Evolutionary conservation across 2,888 invertebrate genomes (phyloP).

Genomic region (Erannis defoliaria): DNA sequence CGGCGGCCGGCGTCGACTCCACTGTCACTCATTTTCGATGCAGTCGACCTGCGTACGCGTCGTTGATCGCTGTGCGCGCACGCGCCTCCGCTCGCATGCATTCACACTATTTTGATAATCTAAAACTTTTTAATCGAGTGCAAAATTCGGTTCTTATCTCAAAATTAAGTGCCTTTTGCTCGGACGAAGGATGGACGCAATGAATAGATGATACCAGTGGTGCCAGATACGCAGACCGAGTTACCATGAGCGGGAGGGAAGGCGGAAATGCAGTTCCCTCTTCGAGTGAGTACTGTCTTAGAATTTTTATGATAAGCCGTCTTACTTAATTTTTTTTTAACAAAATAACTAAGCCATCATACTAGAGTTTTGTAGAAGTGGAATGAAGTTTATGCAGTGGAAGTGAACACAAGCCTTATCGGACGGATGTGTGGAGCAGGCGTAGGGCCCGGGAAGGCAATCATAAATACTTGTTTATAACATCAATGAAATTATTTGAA

Average conservation of each 20-base stretch:
- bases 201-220: conserved; percentile 81
- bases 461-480: conserved; percentile 77
- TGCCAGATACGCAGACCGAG: conserved; percentile 72
- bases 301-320: conserved; percentile 43
- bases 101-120: conserved; percentile 69
- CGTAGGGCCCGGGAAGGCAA: conserved; percentile 72
- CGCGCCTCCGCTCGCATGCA: conserved; percentile 77
- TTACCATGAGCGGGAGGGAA: conserved; percentile 84
- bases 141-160: conserved; percentile 62
- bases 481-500: conserved; percentile 81
- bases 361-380: conserved; percentile 46
- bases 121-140: conserved; percentile 67
- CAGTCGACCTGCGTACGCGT: conserved; percentile 85
- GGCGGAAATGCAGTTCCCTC: conserved; percentile 86
- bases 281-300: conserved; percentile 77
- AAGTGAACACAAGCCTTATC: conserved; percentile 72
- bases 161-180: conserved; percentile 70
- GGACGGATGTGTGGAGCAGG: conserved; percentile 70
- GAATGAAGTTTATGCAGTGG: conserved; percentile 62
- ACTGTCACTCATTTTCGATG: conserved; percentile 81
- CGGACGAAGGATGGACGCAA: conserved; percentile 74
- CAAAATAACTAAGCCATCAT: conserved; percentile 51
- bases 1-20: conserved; percentile 67
- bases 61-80: conserved; percentile 79
- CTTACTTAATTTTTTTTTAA: conserved; percentile 29